These are phyloP conservation scores for Lepidocyrtinus sp. DNA, from an alignment of 2,888 invertebrate genomes.

Conservation along the genomic window DNA sequence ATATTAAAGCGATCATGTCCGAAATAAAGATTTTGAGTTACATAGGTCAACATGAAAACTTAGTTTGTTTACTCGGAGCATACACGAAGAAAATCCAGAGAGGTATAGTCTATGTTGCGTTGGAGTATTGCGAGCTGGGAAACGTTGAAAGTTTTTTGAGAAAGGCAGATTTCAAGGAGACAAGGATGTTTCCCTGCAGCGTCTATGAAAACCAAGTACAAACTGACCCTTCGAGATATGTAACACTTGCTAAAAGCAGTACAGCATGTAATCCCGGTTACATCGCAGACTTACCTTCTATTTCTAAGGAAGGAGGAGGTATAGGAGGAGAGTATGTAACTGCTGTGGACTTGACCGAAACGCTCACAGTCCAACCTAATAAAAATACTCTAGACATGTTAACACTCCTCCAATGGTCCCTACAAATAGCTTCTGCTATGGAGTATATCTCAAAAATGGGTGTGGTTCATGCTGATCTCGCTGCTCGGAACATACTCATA, in stretches of 20 bases:
- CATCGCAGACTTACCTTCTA: background rate
- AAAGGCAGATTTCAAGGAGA: background rate
- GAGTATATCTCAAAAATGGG: slow-evolving; percentile 34
- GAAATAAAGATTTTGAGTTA: slow-evolving; percentile 62
- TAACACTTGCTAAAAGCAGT: background rate
- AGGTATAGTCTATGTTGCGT: slow-evolving; percentile 49
- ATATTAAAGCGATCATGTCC: slow-evolving; percentile 39
- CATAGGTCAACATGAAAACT: slow-evolving; percentile 58
- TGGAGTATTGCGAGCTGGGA: slow-evolving; percentile 53
- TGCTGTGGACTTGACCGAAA: background rate
- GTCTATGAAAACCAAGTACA: background rate
- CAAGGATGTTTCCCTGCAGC: no score
- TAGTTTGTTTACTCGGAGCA: slow-evolving; percentile 57
- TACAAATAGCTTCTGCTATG: slow-evolving; percentile 50
- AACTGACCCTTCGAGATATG: background rate
- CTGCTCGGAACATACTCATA: slow-evolving; percentile 36
- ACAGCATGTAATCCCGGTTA: slow-evolving; percentile 30
- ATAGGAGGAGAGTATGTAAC: background rate
- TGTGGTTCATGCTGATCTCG: slow-evolving; percentile 45
- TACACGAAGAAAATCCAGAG: slow-evolving; percentile 48
- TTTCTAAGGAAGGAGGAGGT: background rate
- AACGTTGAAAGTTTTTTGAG: slow-evolving; percentile 29
- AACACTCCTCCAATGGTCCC: slow-evolving; percentile 27
- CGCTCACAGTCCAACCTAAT: background rate
- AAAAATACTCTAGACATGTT: background rate